Evolutionary conservation across 2,113 vertebrate genomes (phyloP).

Genomic region (Tachysurus vachellii): DNA sequence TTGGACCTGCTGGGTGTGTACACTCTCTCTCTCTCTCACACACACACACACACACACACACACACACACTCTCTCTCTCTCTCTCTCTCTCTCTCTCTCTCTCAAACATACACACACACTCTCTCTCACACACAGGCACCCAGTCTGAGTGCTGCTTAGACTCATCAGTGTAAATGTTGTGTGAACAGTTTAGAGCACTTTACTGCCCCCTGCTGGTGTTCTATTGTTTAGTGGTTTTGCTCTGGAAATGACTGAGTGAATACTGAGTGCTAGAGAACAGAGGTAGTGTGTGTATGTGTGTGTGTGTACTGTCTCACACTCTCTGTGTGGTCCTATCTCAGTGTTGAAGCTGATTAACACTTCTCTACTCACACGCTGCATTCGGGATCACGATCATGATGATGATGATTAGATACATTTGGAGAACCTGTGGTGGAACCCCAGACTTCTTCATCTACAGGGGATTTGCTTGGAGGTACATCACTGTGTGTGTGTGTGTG

Average conservation of each 20-base stretch:
- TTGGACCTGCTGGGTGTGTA: slow-evolving; percentile 96
- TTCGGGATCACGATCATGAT: slow-evolving; percentile 55
- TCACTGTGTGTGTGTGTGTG: neutral
- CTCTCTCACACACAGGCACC: slow-evolving; percentile 53
- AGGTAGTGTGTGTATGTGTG: slow-evolving; percentile 8
- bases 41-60: neutral
- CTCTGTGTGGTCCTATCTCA: slow-evolving; percentile 52
- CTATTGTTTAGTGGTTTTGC: neutral
- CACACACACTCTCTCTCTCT: slow-evolving; percentile 23
- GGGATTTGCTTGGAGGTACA: slow-evolving; percentile 91
- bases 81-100: neutral
- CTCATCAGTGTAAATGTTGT: neutral
- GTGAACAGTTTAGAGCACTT: slow-evolving; percentile 1
- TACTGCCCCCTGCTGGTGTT: neutral
- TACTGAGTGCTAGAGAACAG: neutral
- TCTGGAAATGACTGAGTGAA: neutral
- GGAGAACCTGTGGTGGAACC: slow-evolving; percentile 78
- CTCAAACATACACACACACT: slow-evolving; percentile 58
- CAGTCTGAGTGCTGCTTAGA: neutral
- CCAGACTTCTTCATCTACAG: slow-evolving; percentile 80
- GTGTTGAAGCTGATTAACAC: slow-evolving; percentile 62
- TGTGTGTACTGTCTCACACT: slow-evolving; percentile 41
- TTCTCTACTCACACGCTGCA: slow-evolving; percentile 76
- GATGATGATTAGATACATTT: slow-evolving; percentile 81
- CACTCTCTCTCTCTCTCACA: slow-evolving; percentile 57